phyloP scores from a whole-genome alignment of 2,113 vertebrate species.

The Poicephalus gulielmi region DNA sequence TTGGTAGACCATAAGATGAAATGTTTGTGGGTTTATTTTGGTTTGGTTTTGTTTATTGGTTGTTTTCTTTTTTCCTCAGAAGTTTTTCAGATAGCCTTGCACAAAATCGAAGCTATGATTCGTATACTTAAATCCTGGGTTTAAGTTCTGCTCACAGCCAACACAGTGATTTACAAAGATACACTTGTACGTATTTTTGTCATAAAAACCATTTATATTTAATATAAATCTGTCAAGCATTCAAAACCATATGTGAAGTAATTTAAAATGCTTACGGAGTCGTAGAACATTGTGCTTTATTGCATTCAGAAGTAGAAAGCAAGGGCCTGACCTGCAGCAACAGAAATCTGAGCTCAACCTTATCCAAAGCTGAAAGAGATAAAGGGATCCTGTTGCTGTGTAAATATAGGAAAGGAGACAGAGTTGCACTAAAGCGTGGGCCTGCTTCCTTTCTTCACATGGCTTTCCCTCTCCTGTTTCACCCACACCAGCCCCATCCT shows the following conservation, averaged over 20 bases:
- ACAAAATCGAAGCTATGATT: neutral
- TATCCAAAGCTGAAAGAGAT: neutral
- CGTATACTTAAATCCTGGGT: neutral
- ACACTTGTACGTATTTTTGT: constrained; percentile 2
- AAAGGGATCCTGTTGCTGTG: neutral
- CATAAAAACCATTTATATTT: constrained; percentile 27
- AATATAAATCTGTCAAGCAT: constrained; percentile 47
- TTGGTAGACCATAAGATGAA: neutral
- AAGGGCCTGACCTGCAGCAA: neutral
- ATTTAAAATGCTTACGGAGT: constrained; percentile 8
- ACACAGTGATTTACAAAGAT: constrained; percentile 23
- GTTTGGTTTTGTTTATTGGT: neutral
- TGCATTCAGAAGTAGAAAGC: neutral
- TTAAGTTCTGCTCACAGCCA: neutral
- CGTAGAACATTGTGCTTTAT: neutral
- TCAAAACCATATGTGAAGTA: constrained; percentile 19
- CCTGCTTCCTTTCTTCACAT: neutral
- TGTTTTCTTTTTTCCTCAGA: neutral
- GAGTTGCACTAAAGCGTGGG: neutral
- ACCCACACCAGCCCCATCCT: neutral
- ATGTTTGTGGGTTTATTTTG: neutral
- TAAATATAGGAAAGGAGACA: neutral
- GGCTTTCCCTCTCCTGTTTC: neutral
- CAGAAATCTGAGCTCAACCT: constrained; percentile 6
- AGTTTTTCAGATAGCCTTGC: neutral